Evolutionary conservation across 2,888 invertebrate species (phyloP).

Genomic region (Ophioninae sp.): DNA sequence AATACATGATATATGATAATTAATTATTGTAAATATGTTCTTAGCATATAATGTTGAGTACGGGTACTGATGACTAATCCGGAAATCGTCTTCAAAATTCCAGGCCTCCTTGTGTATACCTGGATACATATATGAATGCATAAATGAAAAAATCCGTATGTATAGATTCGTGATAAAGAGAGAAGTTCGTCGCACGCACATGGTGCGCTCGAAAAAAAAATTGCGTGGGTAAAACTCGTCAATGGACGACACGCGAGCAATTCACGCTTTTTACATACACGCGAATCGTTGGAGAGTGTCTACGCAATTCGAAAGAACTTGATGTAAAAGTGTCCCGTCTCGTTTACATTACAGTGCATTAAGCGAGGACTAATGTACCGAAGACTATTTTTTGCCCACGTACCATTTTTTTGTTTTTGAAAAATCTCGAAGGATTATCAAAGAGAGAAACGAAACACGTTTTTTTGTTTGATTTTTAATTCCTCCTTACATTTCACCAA

Average conservation of each 20-base stretch:
- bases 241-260: conserved; percentile 49
- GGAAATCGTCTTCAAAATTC: not conserved
- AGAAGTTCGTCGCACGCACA: conserved; percentile 27
- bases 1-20: not conserved
- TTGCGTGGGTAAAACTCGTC: conserved; percentile 59
- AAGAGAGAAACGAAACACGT: not conserved
- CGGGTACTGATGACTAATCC: not conserved
- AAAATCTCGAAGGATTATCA: not conserved
- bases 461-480: not conserved
- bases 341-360: conserved; percentile 6
- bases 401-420: not conserved
- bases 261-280: conserved; percentile 24
- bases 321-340: conserved; percentile 22
- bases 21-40: not conserved
- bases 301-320: conserved; percentile 18
- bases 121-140: not conserved
- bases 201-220: conserved; percentile 48
- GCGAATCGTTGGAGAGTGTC: conserved; percentile 38
- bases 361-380: conserved; percentile 21
- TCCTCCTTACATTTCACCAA: not conserved
- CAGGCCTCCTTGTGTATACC: not conserved
- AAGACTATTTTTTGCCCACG: not conserved
- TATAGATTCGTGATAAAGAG: conserved; percentile 2
- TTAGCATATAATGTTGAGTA: not conserved
- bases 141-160: not conserved